Percentiles rank a stretch among this genome's conserved stretches.
Evolutionary conservation across 2,797 vertebrate species (phyloP).

Genomic region (Brachyalestes nurse): DNA sequence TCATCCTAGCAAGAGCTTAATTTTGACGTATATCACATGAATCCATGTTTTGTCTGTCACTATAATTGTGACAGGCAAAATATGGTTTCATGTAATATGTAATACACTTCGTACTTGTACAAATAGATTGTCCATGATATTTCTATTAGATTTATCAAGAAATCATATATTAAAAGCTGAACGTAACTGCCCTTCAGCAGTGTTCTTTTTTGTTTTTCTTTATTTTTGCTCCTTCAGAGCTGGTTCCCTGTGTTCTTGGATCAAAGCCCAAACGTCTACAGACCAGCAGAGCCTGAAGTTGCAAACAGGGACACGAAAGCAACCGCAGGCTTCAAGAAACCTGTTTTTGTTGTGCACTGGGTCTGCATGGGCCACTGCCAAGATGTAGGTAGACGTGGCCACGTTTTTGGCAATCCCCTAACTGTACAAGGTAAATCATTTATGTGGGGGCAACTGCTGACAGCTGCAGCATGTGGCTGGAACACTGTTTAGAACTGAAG

Average conservation of each 20-base stretch:
- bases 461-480: slow-evolving; percentile 5
- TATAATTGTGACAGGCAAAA: background rate
- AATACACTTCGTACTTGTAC: too few relatives aligned
- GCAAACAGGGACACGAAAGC: slow-evolving; percentile 8
- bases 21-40: too few relatives aligned
- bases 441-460: slow-evolving; percentile 49
- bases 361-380: slow-evolving; percentile 38
- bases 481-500: background rate
- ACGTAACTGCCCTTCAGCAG: background rate
- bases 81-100: too few relatives aligned
- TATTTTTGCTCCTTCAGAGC: background rate
- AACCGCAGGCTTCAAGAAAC: background rate
- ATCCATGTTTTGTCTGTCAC: background rate
- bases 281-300: background rate
- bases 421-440: slow-evolving; percentile 67
- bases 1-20: too few relatives aligned
- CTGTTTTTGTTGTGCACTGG: background rate
- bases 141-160: too few relatives aligned
- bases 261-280: background rate
- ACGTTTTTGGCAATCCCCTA: slow-evolving; percentile 51
- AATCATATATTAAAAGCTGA: too few relatives aligned
- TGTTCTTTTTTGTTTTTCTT: background rate
- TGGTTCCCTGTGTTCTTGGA: background rate
- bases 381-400: slow-evolving; percentile 23
- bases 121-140: background rate